Percentiles rank a stretch among this genome's conserved stretches.
phyloP scores from a whole-genome alignment of 2,888 invertebrate species.

The Spodoptera littoralis region DNA sequence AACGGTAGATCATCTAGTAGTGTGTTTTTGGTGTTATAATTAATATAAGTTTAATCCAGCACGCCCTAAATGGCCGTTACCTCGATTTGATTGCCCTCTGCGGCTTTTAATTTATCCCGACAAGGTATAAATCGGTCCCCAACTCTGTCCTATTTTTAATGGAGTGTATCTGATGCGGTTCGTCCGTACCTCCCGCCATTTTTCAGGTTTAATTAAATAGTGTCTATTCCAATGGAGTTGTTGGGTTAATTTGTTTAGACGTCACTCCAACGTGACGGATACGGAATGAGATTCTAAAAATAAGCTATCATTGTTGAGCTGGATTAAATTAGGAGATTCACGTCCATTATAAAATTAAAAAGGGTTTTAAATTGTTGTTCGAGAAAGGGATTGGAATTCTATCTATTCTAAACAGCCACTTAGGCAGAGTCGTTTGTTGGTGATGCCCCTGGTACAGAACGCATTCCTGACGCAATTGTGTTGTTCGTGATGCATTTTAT shows the following conservation, averaged over 20 bases:
- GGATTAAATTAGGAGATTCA: conserved; percentile 36
- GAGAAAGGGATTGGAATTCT: conserved; percentile 26
- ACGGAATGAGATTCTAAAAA: conserved; percentile 54
- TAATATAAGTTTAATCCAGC: conserved; percentile 14
- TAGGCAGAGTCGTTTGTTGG: conserved; percentile 33
- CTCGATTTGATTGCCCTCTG: conserved; percentile 33
- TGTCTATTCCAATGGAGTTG: conserved; percentile 51
- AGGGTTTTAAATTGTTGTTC: conserved; percentile 29
- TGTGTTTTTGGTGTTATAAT: conserved; percentile 17
- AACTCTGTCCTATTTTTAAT: conserved; percentile 65
- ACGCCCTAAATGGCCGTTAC: conserved; percentile 15
- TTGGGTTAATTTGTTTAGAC: conserved; percentile 60
- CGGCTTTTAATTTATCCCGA: conserved; percentile 51
- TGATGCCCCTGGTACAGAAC: conserved; percentile 25
- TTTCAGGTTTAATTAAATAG: conserved; percentile 70
- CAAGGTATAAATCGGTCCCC: conserved; percentile 57
- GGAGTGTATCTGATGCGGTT: conserved; percentile 53
- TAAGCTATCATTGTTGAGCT: conserved; percentile 42
- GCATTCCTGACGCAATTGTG: conserved; percentile 48
- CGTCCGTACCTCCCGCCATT: conserved; percentile 53
- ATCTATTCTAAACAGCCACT: conserved; percentile 26
- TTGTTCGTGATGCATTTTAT: conserved; percentile 56
- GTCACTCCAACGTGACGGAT: conserved; percentile 40
- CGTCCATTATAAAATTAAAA: conserved; percentile 41
- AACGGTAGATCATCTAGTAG: neutral